Evolutionary conservation across 1,140 invertebrate genomes (phyloP).

Genomic region (Dendrolimus kikuchii): DNA sequence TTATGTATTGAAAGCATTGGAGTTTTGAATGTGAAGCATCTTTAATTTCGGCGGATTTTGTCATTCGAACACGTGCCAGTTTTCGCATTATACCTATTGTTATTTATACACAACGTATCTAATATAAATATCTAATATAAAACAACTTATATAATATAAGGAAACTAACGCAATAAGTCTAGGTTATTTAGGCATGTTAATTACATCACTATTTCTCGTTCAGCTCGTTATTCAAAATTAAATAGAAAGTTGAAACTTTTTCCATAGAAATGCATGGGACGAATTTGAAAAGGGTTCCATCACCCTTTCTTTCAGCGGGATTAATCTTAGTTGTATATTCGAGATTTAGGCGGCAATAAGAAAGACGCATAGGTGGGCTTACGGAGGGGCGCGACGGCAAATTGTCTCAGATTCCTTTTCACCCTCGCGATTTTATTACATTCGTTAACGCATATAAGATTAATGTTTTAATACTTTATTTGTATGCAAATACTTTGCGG

Average conservation of each 20-base stretch:
- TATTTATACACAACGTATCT: no score
- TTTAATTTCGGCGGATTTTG: no score
- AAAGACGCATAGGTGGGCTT: conserved; percentile 70
- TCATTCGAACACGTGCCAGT: no score
- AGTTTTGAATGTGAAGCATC: no score
- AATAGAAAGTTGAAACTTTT: background rate
- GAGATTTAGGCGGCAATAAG: conserved; percentile 67
- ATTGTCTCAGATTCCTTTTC: conserved; percentile 64
- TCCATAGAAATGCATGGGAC: background rate
- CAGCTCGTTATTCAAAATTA: no score
- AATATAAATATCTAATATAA: no score
- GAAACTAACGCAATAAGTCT: no score
- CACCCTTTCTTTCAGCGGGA: conserved; percentile 66
- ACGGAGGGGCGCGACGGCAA: conserved; percentile 52
- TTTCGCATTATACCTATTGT: no score
- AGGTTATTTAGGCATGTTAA: no score
- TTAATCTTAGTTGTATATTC: conserved; percentile 71
- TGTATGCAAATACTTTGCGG: conserved; percentile 43
- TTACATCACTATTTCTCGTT: no score
- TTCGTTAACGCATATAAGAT: conserved; percentile 68
- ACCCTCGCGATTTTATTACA: conserved; percentile 61
- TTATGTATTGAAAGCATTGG: no score
- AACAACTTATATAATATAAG: no score
- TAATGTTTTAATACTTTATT: conserved; percentile 58
- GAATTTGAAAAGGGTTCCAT: conserved; percentile 37